Conservation (phyloP, 2,888 invertebrate species). For the Mechanitis mazaeus region DNA sequence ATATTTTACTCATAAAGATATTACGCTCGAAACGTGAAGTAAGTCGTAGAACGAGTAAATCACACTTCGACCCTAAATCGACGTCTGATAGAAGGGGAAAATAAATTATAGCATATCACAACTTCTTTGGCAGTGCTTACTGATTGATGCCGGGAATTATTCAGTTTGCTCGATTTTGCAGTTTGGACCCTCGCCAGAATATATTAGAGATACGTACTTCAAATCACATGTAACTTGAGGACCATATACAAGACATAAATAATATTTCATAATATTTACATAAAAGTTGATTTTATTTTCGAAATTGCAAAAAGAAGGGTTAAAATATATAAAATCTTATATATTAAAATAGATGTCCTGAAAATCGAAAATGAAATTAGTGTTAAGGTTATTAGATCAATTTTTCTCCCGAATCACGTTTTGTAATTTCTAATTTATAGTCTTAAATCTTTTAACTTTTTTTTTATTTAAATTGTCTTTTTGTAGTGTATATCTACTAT, state of each 20-base stretch:
- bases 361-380: no score
- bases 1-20: background rate
- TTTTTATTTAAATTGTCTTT: no score
- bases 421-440: no score
- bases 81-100: constrained; percentile 12
- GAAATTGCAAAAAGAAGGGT: no score
- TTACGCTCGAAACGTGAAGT: background rate
- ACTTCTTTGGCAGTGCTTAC: constrained; percentile 16
- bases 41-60: background rate
- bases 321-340: no score
- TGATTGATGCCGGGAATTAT: constrained; percentile 20
- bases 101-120: constrained; percentile 13
- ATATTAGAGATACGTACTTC: constrained; percentile 10
- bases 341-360: no score
- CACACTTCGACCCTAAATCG: background rate
- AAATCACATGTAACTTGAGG: background rate
- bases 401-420: no score
- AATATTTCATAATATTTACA: no score
- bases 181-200: constrained; percentile 18
- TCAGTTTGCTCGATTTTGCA: constrained; percentile 11
- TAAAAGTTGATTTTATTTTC: no score
- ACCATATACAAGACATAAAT: background rate
- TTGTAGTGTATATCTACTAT: no score
- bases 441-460: no score
- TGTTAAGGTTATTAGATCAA: no score